A percentile compares a stretch with the other conserved stretches of the same genome.
Conservation (phyloP, 2,113 vertebrate genomes). For the Perca schrenkii region DNA sequence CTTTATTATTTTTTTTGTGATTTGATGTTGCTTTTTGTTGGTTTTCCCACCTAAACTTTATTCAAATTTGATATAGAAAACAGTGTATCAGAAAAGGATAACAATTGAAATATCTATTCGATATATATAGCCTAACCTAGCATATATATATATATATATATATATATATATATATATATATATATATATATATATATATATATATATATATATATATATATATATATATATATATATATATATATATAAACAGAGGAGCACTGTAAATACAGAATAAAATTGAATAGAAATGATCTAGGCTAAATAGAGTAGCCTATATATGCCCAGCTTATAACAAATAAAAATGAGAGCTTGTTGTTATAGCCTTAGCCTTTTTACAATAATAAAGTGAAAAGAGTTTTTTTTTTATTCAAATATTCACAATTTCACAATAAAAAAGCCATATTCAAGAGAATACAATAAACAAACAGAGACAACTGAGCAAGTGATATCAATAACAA, state of each 20-base stretch:
- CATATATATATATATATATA: not conserved
- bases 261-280: too few species aligned
- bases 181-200: not conserved
- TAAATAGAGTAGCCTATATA: not conserved
- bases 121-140: too few species aligned
- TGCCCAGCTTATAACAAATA: not conserved
- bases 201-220: not conserved
- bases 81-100: not conserved
- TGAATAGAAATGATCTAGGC: not conserved
- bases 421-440: too few species aligned
- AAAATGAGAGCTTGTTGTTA: not conserved
- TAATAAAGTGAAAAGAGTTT: not conserved
- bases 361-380: not conserved
- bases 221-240: not conserved
- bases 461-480: too few species aligned
- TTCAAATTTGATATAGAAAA: not conserved
- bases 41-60: not conserved
- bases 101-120: not conserved
- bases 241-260: not conserved
- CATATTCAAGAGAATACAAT: too few species aligned
- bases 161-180: not conserved
- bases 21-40: not conserved
- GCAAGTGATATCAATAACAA: too few species aligned
- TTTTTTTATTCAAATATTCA: too few species aligned
- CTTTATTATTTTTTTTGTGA: not conserved